phyloP scores from a whole-genome alignment of 2,888 invertebrate genomes.

The Leptothorax acervorum region DNA sequence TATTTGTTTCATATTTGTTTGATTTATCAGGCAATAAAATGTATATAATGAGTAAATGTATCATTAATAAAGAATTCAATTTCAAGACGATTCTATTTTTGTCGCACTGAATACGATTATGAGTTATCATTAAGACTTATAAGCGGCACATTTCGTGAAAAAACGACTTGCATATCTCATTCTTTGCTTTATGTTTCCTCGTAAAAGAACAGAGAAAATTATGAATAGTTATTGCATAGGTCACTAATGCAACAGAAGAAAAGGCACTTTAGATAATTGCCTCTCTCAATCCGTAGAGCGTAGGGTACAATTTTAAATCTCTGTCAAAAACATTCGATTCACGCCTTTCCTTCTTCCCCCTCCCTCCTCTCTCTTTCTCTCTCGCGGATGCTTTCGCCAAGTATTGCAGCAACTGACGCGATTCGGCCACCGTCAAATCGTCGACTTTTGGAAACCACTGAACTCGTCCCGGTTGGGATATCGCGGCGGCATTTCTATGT shows the following conservation, averaged over 20 bases:
- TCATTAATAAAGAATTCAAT: slow-evolving; percentile 15
- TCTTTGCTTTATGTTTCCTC: not conserved
- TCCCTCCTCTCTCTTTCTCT: slow-evolving; percentile 15
- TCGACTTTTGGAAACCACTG: slow-evolving; percentile 79
- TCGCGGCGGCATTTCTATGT: slow-evolving; percentile 67
- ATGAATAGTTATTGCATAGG: not conserved
- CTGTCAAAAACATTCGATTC: slow-evolving; percentile 21
- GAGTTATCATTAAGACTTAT: not conserved
- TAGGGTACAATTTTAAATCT: not conserved
- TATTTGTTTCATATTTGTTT: not conserved
- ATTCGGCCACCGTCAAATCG: slow-evolving; percentile 66
- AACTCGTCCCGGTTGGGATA: slow-evolving; percentile 76
- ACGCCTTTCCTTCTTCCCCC: slow-evolving; percentile 33
- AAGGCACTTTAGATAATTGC: not conserved
- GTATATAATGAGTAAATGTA: not conserved
- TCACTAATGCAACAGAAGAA: not conserved
- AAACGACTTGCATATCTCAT: slow-evolving; percentile 10
- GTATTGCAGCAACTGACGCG: slow-evolving; percentile 54
- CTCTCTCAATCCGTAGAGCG: not conserved
- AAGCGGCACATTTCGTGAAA: not conserved
- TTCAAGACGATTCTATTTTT: not conserved
- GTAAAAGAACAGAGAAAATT: not conserved
- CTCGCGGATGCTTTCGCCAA: slow-evolving; percentile 27
- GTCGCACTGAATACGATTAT: not conserved
- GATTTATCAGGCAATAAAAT: not conserved